Base-by-base conservation (phyloP, 1,140 invertebrate species). In the Solenopsis fugax region DNA sequence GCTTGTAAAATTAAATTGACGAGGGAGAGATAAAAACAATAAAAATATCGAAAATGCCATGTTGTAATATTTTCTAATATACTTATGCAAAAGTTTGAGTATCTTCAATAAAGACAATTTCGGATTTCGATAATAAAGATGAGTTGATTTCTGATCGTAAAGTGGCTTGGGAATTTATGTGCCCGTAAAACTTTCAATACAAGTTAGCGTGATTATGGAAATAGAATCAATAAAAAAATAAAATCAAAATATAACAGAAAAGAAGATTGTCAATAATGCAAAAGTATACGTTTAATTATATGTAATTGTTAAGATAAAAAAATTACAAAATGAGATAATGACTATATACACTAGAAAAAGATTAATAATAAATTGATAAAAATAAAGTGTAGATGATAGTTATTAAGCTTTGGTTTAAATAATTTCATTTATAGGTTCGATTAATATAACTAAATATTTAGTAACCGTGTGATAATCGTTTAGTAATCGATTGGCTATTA, bases 101-200 rank as follows among this genome's bases (percentile, higher is more conserved):
- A 10, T 41, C 3, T 21, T 56, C 2, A 21, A 24, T 54, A 62
- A 78, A 87, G 13, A n/a, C 48, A 50, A 24, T 69, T 76, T 29
- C 7, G 16, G 9, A 52, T 60, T 85, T 73, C 37, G 7, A 34
- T 65, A 41, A 62, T 29, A 18, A 21, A 60, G 12, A 13, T 64
- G 29, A 45, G 37, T 48, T 64, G 34, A 52, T 89, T 60, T 67
- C 58, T 45, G 56, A 75, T 72, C 87, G 48, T 87, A 89, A 87
- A 87, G 4, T 45, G 7, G 34, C 13, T 16, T 24, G 29, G n/a
- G 21, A 75, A 81, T 75, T 72, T 54, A 29, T 65, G 24, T 9
- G 16, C 16, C 29, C 56, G 3, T 86, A 71, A 86, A 86, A 50
- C 50, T 52, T 48, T 34, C 0, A 6, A 6, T 37, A 21, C 6